Evolutionary conservation across 2,113 vertebrate species (phyloP), one percentile per base, ranked within the genome.

Genomic region (western clawed frog (Xenopus tropicalis)): DNA sequence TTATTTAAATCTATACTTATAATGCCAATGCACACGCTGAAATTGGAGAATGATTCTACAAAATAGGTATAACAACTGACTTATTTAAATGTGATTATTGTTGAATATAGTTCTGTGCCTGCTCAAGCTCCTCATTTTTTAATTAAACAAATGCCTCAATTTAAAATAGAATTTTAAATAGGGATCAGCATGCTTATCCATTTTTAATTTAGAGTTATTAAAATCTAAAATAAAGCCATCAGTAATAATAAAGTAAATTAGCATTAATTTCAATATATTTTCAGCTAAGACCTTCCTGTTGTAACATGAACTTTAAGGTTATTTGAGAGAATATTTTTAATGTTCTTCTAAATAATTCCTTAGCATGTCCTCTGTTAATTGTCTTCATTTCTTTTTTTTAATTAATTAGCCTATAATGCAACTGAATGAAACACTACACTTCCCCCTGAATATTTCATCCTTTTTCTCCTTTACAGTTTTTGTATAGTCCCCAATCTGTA

Each of bases 241-340:
- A 80, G 75, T 76, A 86, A 74, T 80, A 83, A 80, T 78, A 81
- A 21, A 63, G 56, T 61, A 72, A 77, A 70, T 74, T 78, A 82
- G 69, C 44, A 78, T 64, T 54, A 79, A 71, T 77, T 69, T 75
- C 25, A 69, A 75, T 63, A 75, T 25, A 68, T 74, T 68, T 74
- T 57, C 56, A 68, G 68, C 51, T 54, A 25, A 52, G 72, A 59
- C 66, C 64, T 69, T 25, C 46, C n/a, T 37, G 19, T 54, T 67
- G 11, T 14, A 22, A 69, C 14, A 44, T 44, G 51, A 62, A 21
- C 48, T 52, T 37, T 20, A 61, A 43, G 25, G 29, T 58, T 29
- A n/a, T 69, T 17, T 20, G 54, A 70, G 57, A 43, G 21, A 10
- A 11, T 59, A 43, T 57, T 57, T 17, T 48, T 13, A 48, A 48